Base-by-base conservation (phyloP, 1,140 invertebrate species). In the Neodiprion pinetum region DNA sequence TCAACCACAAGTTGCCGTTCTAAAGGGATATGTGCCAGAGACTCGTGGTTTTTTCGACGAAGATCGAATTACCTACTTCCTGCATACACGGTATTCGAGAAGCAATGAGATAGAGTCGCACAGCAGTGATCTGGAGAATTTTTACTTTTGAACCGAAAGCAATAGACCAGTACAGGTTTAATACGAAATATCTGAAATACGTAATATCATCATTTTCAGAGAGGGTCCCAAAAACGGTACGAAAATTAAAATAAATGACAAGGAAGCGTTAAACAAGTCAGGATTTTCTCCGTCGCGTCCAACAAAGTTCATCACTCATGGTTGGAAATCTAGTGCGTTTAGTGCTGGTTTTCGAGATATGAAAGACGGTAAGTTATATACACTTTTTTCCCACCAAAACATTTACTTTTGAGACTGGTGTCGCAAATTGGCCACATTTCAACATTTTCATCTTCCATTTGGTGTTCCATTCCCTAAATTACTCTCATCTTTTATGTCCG, bases 231-330 rank as follows among this genome's bases (percentile, higher is more conserved):
- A 81, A 40, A 81, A 87, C 70, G 88, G 86, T 21, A 80, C 79
- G 1, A 77, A 80, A 9, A 74, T 90, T 67, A 78, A 77, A 61
- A 76, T 80, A 69, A 85, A 88, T 72, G 77, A 86, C 61, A 78
- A 81, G 7, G 69, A 78, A n/a, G 79, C 80, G 65, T 78, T 89
- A n/a, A 77, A 76, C 65, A 76, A 78, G n/a, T 88, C 90, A 2
- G 79, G 88, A 70, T 92, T 94, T 76, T 88, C 93, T 74, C 78
- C 89, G 9, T 86, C 85, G 1, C 90, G 90, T 74, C 86, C 89
- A 67, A 91, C 92, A 1, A 93, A 91, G 82, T 89, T 94, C 23
- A 85, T 95, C 48, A 92, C 93, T 28, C 95, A 97, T 80, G 95
- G 95, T 1, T 96, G 92, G 92, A 88, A 91, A 77, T 92, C 92